A percentile compares a stretch with the other conserved stretches of the same genome.
Conservation (phyloP, 2,888 invertebrate genomes). For the Lasius fuliginosus region DNA sequence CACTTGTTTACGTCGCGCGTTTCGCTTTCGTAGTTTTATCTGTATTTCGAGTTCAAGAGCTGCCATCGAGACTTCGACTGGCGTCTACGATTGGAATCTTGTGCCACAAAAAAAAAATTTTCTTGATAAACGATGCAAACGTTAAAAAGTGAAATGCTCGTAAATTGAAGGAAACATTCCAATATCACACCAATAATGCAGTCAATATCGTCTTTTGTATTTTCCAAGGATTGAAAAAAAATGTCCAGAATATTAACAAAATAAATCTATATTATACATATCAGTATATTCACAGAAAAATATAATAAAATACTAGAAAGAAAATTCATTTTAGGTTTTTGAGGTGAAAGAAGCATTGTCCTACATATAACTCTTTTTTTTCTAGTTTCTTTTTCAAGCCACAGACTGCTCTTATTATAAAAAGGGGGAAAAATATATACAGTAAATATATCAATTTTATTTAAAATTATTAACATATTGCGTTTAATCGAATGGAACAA, state of each 20-base stretch:
- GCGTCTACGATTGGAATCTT: slow-evolving; percentile 22
- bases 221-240: not conserved
- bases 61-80: not conserved
- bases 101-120: slow-evolving; percentile 4
- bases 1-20: slow-evolving; percentile 46
- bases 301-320: not conserved
- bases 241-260: not conserved
- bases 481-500: not conserved
- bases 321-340: not conserved
- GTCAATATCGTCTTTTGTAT: not conserved
- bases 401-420: not conserved
- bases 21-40: slow-evolving; percentile 25
- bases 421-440: not conserved
- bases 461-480: not conserved
- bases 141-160: not conserved
- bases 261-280: not conserved
- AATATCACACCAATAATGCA: not conserved
- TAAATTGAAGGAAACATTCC: slow-evolving; percentile 13
- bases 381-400: not conserved
- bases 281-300: not conserved
- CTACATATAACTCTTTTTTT: not conserved
- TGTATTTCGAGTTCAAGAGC: slow-evolving; percentile 1
- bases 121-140: not conserved
- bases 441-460: not conserved
- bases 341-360: not conserved